Base-by-base conservation (phyloP, 2,888 invertebrate genomes). In the Tanypteryx hageni region DNA sequence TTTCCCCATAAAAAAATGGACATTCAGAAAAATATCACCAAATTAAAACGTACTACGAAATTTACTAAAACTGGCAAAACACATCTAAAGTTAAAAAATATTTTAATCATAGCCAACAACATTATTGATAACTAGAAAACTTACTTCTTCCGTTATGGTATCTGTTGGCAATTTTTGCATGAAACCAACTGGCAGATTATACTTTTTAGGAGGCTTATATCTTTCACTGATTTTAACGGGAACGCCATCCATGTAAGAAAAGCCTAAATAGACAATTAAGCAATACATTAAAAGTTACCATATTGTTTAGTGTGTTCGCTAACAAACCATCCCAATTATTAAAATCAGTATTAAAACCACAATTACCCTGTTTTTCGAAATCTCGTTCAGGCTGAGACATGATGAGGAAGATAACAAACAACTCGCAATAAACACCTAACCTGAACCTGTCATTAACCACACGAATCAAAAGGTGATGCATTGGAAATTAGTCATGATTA, bases 141-240 rank as follows among this genome's bases (percentile, higher is more conserved):
- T 93, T 93, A 94, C 94, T 93, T 94, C 94, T 92, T 94, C 93
- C 83, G 84, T 91, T 31, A 94, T 93, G 9, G 94, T 86, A 61
- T 94, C 94, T 13, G 92, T 56, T 14, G 94, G 93, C 81, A 93
- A 92, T 93, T 96, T 95, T 94, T 96, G 96, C 83, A 95, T 94
- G 93, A 96, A 96, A 82, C 96, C 95, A 93, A 96, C 96, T 82
- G 97, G 96, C 93, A 97, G 94, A 93, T 96, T 96, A 92, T 97
- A 96, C 94, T 96, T 96, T 92, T 97, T 97, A 56, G 98, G 98
- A 93, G 98, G 97, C 95, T 98, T 98, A 94, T 97, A 98, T 94
- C 97, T 97, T 95, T 98, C 98, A 89, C 98, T 97, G 95, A 98
- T 98, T 96, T 98, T 98, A 93, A 98, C 98, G 94, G 97, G 97